Evolutionary conservation across 2,797 vertebrate species (phyloP).

Genomic region (Buceros bicornis): DNA sequence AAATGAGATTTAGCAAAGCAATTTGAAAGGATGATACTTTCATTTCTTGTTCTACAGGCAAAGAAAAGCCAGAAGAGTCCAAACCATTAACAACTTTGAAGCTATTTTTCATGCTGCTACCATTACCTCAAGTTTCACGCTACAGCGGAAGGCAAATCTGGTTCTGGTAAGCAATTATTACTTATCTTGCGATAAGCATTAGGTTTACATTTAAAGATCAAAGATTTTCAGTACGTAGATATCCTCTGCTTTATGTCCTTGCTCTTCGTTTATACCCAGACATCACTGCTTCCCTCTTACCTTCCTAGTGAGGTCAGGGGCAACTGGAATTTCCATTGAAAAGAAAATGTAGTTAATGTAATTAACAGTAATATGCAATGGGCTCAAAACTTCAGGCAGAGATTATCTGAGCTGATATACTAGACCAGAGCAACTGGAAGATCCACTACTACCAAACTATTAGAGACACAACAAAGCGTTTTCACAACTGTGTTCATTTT

Average conservation of each 20-base stretch:
- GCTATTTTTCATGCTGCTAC: constrained; percentile 26
- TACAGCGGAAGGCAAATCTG: constrained; percentile 16
- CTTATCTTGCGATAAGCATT: neutral
- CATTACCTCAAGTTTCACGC: neutral
- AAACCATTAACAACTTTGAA: neutral
- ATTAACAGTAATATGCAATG: neutral
- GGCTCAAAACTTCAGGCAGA: neutral
- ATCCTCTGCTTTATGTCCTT: neutral
- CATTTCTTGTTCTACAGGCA: constrained; percentile 33
- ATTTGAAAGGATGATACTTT: constrained; percentile 21
- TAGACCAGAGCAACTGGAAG: neutral
- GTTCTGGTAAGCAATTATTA: neutral
- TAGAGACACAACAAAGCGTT: neutral
- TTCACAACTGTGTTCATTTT: neutral
- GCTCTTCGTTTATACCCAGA: neutral
- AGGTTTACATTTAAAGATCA: constrained; percentile 42
- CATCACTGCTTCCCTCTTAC: neutral
- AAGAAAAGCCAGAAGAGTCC: neutral
- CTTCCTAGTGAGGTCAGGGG: neutral
- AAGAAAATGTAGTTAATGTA: neutral
- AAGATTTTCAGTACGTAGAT: neutral
- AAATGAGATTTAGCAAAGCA: constrained; percentile 43
- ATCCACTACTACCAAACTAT: neutral
- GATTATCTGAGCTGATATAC: neutral
- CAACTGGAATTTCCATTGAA: neutral